Evolutionary conservation across 1,140 invertebrate species (phyloP).

Genomic region (Batillaria attramentaria): DNA sequence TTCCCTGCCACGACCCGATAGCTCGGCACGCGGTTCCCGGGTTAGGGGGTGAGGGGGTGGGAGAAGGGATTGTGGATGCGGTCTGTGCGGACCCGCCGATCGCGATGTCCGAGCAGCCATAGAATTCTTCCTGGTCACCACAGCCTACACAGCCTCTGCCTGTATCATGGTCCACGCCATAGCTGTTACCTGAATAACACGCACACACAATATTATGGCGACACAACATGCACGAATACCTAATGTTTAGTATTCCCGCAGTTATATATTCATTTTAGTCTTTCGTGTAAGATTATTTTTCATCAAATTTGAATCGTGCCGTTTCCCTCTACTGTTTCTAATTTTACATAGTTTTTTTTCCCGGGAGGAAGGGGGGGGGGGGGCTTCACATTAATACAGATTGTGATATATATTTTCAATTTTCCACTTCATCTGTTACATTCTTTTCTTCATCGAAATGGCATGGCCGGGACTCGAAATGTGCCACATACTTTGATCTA

Average conservation of each 20-base stretch:
- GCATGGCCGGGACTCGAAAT: too few relatives aligned
- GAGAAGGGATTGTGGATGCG: background rate
- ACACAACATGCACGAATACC: background rate
- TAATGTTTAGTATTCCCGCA: background rate
- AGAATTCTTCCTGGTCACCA: conserved; percentile 54
- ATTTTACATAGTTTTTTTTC: too few relatives aligned
- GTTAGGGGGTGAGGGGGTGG: background rate
- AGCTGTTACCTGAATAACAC: conserved; percentile 42
- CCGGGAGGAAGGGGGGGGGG: too few relatives aligned
- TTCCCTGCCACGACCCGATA: too few relatives aligned
- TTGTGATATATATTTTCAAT: too few relatives aligned
- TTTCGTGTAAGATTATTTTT: background rate
- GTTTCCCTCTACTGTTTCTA: too few relatives aligned
- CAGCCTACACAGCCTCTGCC: conserved; percentile 58
- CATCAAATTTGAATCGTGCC: background rate
- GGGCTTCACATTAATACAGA: too few relatives aligned
- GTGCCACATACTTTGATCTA: too few relatives aligned
- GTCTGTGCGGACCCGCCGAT: conserved; percentile 25
- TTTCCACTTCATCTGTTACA: too few relatives aligned
- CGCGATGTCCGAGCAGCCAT: conserved; percentile 48
- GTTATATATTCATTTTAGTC: background rate
- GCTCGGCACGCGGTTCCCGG: too few relatives aligned
- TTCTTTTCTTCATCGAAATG: too few relatives aligned
- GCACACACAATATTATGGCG: background rate
- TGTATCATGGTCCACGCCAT: conserved; percentile 48